Percentiles rank a stretch among this genome's conserved stretches.
These are phyloP conservation scores for Parascotia fuliginaria DNA, from an alignment of 2,888 invertebrate genomes.

Conservation along the genomic window DNA sequence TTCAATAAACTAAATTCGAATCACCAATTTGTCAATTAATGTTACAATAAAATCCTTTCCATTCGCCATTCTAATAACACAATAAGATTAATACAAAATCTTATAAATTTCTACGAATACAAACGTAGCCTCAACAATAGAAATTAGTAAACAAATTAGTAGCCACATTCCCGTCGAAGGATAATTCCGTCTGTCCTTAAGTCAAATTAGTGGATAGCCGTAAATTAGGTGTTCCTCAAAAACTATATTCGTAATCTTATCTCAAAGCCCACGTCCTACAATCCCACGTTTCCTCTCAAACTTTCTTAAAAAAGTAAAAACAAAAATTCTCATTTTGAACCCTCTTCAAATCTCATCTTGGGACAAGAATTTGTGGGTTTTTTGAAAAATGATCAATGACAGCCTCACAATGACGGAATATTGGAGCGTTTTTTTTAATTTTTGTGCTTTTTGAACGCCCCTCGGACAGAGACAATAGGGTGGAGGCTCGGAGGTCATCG, in stretches of 20 bases:
- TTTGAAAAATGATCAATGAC: slow-evolving; percentile 84
- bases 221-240: slow-evolving; percentile 32
- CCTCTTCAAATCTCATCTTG: slow-evolving; percentile 70
- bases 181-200: slow-evolving; percentile 4
- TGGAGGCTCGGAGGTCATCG: slow-evolving; percentile 56
- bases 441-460: slow-evolving; percentile 50
- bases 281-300: slow-evolving; percentile 26
- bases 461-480: slow-evolving; percentile 72
- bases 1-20: no score
- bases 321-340: slow-evolving; percentile 37
- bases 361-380: slow-evolving; percentile 71
- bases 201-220: slow-evolving; percentile 26
- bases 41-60: no score
- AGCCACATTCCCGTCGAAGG: background rate
- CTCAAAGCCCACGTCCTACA: slow-evolving; percentile 11
- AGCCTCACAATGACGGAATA: slow-evolving; percentile 78
- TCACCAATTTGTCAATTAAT: no score
- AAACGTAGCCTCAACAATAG: background rate
- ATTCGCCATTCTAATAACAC: background rate
- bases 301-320: slow-evolving; percentile 42
- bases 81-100: background rate
- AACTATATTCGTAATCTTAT: slow-evolving; percentile 20
- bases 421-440: slow-evolving; percentile 45
- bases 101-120: background rate
- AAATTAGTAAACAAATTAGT: slow-evolving; percentile 6